Percentiles rank a stretch among this genome's conserved stretches.
These are phyloP conservation scores for Drosophila longiperda DNA, from an alignment of 2,888 invertebrate genomes.

Conservation along the genomic window DNA sequence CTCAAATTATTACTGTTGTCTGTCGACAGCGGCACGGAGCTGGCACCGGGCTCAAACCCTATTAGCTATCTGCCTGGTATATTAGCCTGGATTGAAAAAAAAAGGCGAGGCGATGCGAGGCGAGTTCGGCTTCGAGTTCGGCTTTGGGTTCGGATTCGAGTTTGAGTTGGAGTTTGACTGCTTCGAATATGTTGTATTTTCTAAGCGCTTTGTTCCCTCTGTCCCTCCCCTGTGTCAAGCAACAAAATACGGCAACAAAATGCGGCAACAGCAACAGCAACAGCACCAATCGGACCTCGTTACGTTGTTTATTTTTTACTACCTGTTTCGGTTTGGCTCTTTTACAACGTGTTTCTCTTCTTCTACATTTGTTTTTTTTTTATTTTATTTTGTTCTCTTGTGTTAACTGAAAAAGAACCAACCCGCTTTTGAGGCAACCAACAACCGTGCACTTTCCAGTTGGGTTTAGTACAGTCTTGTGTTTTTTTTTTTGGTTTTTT, in stretches of 20 bases:
- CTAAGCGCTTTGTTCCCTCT: slow-evolving; percentile 50
- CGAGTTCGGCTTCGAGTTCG: slow-evolving; percentile 32
- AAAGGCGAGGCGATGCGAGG: slow-evolving; percentile 5
- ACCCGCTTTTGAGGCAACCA: slow-evolving; percentile 37
- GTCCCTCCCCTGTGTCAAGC: slow-evolving; percentile 31
- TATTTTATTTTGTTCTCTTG: slow-evolving; percentile 7
- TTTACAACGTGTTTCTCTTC: slow-evolving; percentile 67
- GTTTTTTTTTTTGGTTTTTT: slow-evolving; percentile 36
- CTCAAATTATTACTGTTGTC: slow-evolving; percentile 58
- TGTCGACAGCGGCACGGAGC: slow-evolving; percentile 40
- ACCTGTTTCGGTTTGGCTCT: slow-evolving; percentile 72
- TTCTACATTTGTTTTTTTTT: slow-evolving; percentile 15
- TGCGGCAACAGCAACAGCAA: slow-evolving; percentile 29
- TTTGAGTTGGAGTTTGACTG: slow-evolving; percentile 19
- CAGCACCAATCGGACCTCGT: slow-evolving; percentile 31
- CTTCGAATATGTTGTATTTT: slow-evolving; percentile 45
- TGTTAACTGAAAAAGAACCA: slow-evolving; percentile 56
- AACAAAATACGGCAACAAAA: slow-evolving; percentile 39
- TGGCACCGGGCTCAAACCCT: slow-evolving; percentile 20
- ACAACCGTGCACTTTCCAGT: slow-evolving; percentile 55
- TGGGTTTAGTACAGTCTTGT: slow-evolving; percentile 68
- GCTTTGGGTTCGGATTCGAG: slow-evolving; percentile 19
- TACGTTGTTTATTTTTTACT: slow-evolving; percentile 67
- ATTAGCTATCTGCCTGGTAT: slow-evolving; percentile 31
- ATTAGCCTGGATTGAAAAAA: slow-evolving; percentile 38